Conservation (phyloP, 2,888 invertebrate genomes). For the Leptura quadrifasciata region DNA sequence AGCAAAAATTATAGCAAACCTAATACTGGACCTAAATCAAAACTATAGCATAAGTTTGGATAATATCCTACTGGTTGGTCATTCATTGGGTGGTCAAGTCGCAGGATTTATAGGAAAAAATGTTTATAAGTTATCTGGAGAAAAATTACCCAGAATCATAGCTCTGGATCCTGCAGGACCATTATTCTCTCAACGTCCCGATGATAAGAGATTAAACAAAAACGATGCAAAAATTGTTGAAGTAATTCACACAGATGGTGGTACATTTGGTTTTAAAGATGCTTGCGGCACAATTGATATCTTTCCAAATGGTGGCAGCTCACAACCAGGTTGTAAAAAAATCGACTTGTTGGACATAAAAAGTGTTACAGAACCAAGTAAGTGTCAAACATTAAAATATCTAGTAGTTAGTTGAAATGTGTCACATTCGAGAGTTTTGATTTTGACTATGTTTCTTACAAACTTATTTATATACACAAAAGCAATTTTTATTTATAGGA, state of each 20-base stretch:
- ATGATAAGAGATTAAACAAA: slow-evolving; percentile 59
- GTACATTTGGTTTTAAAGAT: slow-evolving; percentile 61
- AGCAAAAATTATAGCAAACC: slow-evolving; percentile 61
- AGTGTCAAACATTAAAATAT: slow-evolving; percentile 36
- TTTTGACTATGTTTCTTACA: not conserved
- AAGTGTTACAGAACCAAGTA: slow-evolving; percentile 60
- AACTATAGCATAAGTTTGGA: slow-evolving; percentile 59
- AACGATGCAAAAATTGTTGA: slow-evolving; percentile 66
- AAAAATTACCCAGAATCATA: slow-evolving; percentile 61
- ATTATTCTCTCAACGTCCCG: slow-evolving; percentile 58
- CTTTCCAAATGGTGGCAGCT: slow-evolving; percentile 66
- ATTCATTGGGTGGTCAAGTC: slow-evolving; percentile 65
- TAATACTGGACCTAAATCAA: slow-evolving; percentile 59
- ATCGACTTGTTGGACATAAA: slow-evolving; percentile 60
- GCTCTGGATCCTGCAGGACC: slow-evolving; percentile 67
- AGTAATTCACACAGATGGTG: slow-evolving; percentile 66
- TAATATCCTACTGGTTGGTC: slow-evolving; percentile 63
- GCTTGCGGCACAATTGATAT: slow-evolving; percentile 66
- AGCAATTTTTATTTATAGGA: no score
- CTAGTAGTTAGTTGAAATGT: not conserved
- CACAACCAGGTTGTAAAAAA: slow-evolving; percentile 65
- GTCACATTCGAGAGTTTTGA: not conserved
- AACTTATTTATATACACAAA: not conserved
- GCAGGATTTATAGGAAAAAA: slow-evolving; percentile 64
- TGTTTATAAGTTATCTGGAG: slow-evolving; percentile 55